Evolutionary conservation across 2,113 vertebrate species (phyloP), one percentile per base, ranked within the genome.

Genomic region (Pipra filicauda): DNA sequence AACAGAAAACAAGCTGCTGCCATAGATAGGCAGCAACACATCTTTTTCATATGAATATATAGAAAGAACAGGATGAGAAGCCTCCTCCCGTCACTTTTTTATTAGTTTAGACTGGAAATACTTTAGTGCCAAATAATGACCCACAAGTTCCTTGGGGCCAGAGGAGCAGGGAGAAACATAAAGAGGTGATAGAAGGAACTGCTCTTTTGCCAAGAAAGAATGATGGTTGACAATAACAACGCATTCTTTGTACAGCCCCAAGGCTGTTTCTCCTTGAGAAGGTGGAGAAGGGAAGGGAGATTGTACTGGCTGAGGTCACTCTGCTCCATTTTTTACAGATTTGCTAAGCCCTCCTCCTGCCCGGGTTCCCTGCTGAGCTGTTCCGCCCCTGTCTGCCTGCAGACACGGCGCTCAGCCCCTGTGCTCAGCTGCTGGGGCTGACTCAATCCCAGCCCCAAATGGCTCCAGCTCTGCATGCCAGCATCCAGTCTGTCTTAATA

Each of bases 1-100:
- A 91, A 78, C 61, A 91, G 85, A 89, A 92, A 91, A 92, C 57
- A 78, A 91, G 61, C 70, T 84, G 65, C 88, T 91, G 74, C 37
- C 57, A 75, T 7, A 90, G 55, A 84, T 27, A 81, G 92, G 20
- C 64, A 78, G 52, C 46, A 81, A 86, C n/a, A 49, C 8, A 79
- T 72, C 16, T 86, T 84, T 72, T 87, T 72, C 73, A 72, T 9
- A 80, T 48, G 44, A 59, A 78, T 67, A 79, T 30, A 61, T 9
- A 76, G 57, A 73, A 93, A 70, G 61, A 91, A 73, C 8, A 58
- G n/a, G 58, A 57, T 6, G 9, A 78, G 18, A 84, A 77, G 27
- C 48, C 35, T 73, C 30, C 26, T 62, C 9, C n/a, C 16, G 9
- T 12, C 3, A 18, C 10, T 14, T 77, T 93, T 95, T 65, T 65